A percentile compares a stretch with the other conserved stretches of the same genome.
Conservation (phyloP, 2,113 vertebrate species). For the Atrichornis clamosus region DNA sequence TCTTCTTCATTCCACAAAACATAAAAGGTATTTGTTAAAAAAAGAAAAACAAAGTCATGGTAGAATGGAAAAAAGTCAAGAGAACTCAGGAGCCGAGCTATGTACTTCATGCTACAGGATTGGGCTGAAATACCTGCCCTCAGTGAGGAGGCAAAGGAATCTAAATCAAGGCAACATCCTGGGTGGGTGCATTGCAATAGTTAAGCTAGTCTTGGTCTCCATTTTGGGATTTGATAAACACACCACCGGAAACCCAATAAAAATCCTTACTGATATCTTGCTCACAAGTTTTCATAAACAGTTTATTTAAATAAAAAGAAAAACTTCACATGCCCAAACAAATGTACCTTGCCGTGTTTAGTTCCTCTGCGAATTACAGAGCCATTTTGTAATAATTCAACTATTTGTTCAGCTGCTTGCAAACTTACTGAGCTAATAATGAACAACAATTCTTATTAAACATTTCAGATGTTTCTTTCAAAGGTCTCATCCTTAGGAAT, state of each 20-base stretch:
- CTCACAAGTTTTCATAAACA: background rate
- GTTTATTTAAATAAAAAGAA: background rate
- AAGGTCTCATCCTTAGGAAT: slow-evolving; percentile 22
- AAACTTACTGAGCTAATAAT: background rate
- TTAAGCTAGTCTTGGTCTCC: background rate
- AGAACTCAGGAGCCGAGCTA: background rate
- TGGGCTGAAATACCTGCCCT: background rate
- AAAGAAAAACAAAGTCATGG: background rate
- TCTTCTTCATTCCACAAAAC: background rate
- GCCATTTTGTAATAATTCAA: background rate
- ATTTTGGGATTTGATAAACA: background rate
- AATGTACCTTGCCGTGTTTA: background rate
- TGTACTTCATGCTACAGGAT: background rate
- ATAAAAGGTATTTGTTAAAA: background rate
- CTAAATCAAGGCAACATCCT: background rate
- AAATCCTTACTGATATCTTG: background rate
- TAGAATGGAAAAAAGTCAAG: background rate
- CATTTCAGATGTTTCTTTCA: background rate
- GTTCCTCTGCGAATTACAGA: background rate
- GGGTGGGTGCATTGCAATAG: background rate
- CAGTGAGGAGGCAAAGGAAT: background rate
- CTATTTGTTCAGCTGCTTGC: background rate
- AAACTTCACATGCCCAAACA: background rate
- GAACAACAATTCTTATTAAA: background rate
- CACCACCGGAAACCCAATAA: background rate